phyloP scores from a whole-genome alignment of 2,113 vertebrate genomes.

The Cochlearius cochlearius region DNA sequence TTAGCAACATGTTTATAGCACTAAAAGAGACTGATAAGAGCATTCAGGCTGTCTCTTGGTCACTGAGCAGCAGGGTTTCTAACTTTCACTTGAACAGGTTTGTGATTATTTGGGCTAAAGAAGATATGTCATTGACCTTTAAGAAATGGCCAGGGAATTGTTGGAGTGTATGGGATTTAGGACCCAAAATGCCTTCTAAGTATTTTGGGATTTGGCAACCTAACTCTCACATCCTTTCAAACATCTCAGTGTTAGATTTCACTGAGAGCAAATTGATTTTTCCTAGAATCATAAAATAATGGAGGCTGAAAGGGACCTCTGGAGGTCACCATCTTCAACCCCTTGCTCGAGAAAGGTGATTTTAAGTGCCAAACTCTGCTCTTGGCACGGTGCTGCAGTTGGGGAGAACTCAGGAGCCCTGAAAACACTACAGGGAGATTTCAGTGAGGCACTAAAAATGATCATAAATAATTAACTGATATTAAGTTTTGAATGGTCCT shows the following conservation, averaged over 20 bases:
- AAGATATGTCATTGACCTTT: not conserved
- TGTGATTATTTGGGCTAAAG: not conserved
- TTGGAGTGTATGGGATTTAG: not conserved
- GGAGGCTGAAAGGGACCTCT: not conserved
- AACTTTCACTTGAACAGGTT: not conserved
- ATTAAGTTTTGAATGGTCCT: not conserved
- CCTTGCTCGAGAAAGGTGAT: not conserved
- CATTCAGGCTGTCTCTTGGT: not conserved
- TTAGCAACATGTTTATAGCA: not conserved
- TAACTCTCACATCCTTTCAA: not conserved
- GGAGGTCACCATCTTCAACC: not conserved
- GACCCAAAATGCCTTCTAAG: not conserved
- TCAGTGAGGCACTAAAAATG: not conserved
- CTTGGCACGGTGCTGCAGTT: not conserved
- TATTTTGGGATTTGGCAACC: not conserved
- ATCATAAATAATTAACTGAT: not conserved
- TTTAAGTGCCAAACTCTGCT: not conserved
- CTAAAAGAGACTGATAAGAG: not conserved
- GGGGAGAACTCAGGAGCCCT: not conserved
- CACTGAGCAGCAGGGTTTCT: not conserved
- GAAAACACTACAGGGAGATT: not conserved
- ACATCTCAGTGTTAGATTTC: not conserved
- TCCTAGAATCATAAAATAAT: not conserved
- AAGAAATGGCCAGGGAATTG: not conserved
- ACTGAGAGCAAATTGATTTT: not conserved